phyloP scores from a whole-genome alignment of 2,113 vertebrate genomes.

The Junco hyemalis region DNA sequence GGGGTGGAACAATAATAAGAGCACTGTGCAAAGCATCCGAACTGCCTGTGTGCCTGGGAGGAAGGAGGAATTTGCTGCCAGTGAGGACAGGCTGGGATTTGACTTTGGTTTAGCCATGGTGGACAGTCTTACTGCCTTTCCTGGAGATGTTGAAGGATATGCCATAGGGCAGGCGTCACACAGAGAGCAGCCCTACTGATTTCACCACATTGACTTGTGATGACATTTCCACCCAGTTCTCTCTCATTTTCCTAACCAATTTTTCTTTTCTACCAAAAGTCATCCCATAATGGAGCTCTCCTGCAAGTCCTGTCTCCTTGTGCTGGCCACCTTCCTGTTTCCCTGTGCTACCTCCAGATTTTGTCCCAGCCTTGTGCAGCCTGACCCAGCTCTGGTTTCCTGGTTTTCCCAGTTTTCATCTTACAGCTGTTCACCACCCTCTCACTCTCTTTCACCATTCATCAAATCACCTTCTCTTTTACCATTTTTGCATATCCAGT shows the following conservation, averaged over 20 bases:
- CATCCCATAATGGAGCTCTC: background rate
- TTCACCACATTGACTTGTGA: background rate
- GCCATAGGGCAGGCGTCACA: background rate
- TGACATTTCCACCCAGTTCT: background rate
- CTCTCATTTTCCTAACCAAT: background rate
- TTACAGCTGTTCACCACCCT: background rate
- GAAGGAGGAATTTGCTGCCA: background rate
- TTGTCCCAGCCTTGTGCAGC: background rate
- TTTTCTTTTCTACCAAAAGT: background rate
- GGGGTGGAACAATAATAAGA: background rate
- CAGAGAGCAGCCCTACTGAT: background rate
- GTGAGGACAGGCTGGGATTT: background rate
- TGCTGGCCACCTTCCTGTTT: accelerated
- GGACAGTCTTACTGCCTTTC: background rate
- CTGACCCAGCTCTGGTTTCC: background rate
- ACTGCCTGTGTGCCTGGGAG: background rate
- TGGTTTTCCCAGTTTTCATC: background rate
- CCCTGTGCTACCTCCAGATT: background rate
- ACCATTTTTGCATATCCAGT: background rate
- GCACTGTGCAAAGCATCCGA: background rate
- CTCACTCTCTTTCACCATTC: background rate
- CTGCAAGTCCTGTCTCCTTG: background rate
- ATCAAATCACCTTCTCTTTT: background rate
- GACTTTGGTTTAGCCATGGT: background rate
- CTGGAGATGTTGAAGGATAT: background rate